Base-by-base conservation (phyloP, 2,888 invertebrate species). In the Hyppa rectilinea region DNA sequence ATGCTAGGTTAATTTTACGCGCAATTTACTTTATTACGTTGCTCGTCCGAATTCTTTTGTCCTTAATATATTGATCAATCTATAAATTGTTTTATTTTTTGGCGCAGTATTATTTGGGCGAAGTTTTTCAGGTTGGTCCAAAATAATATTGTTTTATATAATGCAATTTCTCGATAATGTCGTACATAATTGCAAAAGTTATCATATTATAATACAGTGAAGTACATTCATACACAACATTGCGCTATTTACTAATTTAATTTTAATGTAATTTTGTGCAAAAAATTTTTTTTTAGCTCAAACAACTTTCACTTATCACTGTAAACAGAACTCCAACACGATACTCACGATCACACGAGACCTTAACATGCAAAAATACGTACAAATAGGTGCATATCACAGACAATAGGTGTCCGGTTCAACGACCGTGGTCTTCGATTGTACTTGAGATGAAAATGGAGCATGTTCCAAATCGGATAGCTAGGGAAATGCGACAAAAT, bases 21-120 rank as follows among this genome's bases (percentile, higher is more conserved):
- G 78, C 88, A 89, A 89, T 89, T 88, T 86, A 72, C 83, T 89
- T 88, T 87, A 88, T 89, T 89, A 82, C 83, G 72, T 78, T 40
- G 68, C 49, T 83, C 85, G 80, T 77, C 81, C 78, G 83, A 85
- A 78, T 78, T 80, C 75, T 83, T 82, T 78, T 82, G 77, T 62
- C 76, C 75, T 66, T 86, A 84, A 84, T 87, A 84, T 88, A 89
- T 85, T 81, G 87, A 87, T 84, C 86, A 82, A 80, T 71, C 9
- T 29, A 70, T 79, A 31, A 75, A 75, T 71, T 56, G 67, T 71
- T 56, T 61, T 60, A 38, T 69, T 64, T 75, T 61, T 58, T 45
- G 10, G n/a, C 2, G 12, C 26, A 31, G 52, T 49, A 67, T 62
- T 60, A 20, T 55, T 56, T 12, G 38, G 20, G 0, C 12, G 3